Conservation (phyloP, 2,113 vertebrate genomes). For the Trochalopteron elliotii region DNA sequence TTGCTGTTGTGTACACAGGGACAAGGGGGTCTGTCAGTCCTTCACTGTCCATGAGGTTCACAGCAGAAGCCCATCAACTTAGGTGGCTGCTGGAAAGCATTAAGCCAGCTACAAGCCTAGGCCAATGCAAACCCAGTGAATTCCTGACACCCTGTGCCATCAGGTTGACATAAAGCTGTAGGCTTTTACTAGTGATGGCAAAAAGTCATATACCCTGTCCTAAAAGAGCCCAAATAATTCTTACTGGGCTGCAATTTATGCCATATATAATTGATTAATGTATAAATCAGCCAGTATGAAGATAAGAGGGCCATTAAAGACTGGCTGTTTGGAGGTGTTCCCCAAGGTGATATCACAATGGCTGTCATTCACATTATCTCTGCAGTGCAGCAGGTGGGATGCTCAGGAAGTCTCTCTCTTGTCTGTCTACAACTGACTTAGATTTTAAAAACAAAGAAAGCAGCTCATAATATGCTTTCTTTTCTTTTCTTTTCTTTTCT, state of each 20-base stretch:
- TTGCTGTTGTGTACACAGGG: neutral
- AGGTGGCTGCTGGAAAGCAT: neutral
- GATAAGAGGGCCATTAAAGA: neutral
- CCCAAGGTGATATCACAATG: conserved; percentile 5
- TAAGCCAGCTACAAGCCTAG: neutral
- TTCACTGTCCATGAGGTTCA: fast-evolving
- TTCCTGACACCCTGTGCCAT: neutral
- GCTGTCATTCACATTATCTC: conserved; percentile 42
- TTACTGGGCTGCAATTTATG: neutral
- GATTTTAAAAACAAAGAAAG: conserved; percentile 23
- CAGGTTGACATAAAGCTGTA: neutral
- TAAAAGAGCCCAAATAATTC: neutral
- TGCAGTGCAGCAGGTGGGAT: neutral
- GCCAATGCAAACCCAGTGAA: neutral
- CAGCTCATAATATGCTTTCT: neutral
- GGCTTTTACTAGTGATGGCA: neutral
- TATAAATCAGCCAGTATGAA: neutral
- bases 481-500: neutral
- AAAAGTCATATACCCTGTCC: neutral
- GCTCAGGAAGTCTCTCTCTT: neutral
- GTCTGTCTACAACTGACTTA: neutral
- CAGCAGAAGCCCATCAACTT: neutral
- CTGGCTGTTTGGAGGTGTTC: neutral
- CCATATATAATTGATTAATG: neutral
- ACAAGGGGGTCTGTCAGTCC: neutral